phyloP scores from a whole-genome alignment of 2,888 invertebrate species.

The Ectemnius continuus region DNA sequence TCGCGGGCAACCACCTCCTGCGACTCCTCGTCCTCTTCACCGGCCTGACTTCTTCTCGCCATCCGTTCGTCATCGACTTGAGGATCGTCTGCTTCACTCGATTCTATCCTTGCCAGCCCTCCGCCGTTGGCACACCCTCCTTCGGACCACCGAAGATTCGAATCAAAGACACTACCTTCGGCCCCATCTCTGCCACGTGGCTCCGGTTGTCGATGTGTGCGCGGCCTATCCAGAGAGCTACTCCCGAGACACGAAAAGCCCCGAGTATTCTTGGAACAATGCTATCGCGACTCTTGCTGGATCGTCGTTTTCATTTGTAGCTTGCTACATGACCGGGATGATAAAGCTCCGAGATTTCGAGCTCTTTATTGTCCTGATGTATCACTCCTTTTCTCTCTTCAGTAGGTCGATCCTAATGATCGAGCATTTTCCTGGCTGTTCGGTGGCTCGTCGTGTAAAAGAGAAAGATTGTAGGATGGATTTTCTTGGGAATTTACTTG shows the following conservation, averaged over 20 bases:
- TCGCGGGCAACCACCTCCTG: conserved; percentile 2
- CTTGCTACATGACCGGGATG: background rate
- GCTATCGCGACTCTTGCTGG: background rate
- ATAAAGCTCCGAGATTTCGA: background rate
- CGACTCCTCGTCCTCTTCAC: background rate
- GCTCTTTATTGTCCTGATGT: background rate
- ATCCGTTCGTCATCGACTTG: conserved; percentile 25
- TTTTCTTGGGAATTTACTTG: background rate
- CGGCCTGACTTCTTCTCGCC: background rate
- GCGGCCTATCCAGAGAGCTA: too few species aligned
- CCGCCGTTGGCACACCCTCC: conserved; percentile 27
- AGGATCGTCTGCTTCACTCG: conserved; percentile 25
- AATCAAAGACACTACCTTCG: conserved; percentile 23
- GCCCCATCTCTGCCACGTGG: background rate
- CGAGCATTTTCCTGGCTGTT: background rate
- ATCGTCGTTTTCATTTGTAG: background rate
- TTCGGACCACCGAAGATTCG: conserved; percentile 26
- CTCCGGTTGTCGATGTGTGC: background rate
- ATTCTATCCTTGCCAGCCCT: conserved; percentile 22
- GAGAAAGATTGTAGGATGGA: background rate
- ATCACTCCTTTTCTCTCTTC: background rate
- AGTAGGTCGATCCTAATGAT: background rate
- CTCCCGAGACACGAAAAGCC: too few species aligned
- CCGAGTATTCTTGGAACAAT: conserved; percentile 7
- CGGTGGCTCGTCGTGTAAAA: background rate